Conservation (phyloP, 2,888 invertebrate species). For the Ormyrus thymus region DNA sequence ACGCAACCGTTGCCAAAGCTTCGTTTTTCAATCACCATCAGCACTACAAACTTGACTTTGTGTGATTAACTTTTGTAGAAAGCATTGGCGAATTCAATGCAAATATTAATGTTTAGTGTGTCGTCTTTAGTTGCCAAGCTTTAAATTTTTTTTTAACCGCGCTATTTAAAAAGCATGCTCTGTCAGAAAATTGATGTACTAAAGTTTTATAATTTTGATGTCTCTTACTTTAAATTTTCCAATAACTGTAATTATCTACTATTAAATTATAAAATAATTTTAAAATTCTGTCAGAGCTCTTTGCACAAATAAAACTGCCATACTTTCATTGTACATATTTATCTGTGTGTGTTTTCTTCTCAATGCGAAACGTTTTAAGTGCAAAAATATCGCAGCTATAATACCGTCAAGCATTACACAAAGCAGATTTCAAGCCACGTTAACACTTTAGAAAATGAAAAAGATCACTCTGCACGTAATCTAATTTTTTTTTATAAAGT, state of each 20-base stretch:
- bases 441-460: slow-evolving; percentile 7
- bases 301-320: too few species aligned
- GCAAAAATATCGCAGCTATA: slow-evolving; percentile 18
- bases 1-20: slow-evolving; percentile 30
- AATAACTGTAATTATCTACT: neutral
- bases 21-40: slow-evolving; percentile 34
- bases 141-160: too few species aligned
- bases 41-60: slow-evolving; percentile 14
- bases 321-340: slow-evolving; percentile 21
- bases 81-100: too few species aligned
- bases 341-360: neutral
- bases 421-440: neutral
- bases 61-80: too few species aligned
- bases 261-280: neutral
- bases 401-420: slow-evolving; percentile 17
- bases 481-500: neutral
- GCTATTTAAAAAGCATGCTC: too few species aligned
- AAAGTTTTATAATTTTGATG: too few species aligned
- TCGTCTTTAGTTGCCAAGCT: too few species aligned
- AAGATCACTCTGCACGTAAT: slow-evolving; percentile 25
- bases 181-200: too few species aligned
- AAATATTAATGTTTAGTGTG: too few species aligned
- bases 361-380: slow-evolving; percentile 2
- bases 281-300: too few species aligned
- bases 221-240: too few species aligned